A percentile compares a stretch with the other conserved stretches of the same genome.
phyloP scores from a whole-genome alignment of 2,888 invertebrate species.

The Cylloceria caligata region DNA sequence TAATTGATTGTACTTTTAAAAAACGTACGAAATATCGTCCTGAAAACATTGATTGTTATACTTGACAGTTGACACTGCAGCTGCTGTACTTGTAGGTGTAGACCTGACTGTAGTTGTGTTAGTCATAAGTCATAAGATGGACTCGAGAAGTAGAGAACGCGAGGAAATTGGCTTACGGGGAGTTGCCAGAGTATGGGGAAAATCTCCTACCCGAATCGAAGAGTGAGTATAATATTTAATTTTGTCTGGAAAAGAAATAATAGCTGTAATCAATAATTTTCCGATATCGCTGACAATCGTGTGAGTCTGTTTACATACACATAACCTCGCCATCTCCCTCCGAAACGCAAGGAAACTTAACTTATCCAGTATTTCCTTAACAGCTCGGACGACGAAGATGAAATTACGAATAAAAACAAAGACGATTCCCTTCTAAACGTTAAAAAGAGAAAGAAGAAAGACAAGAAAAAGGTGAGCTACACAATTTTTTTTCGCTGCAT shows the following conservation, averaged over 20 bases:
- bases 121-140: slow-evolving; percentile 83
- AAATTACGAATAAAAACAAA: slow-evolving; percentile 82
- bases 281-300: neutral
- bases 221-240: slow-evolving; percentile 86
- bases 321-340: slow-evolving; percentile 56
- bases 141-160: slow-evolving; percentile 89
- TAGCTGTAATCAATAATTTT: neutral
- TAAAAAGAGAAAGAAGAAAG: slow-evolving; percentile 84
- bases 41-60: slow-evolving; percentile 7
- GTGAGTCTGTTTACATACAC: slow-evolving; percentile 6
- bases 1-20: too few species aligned
- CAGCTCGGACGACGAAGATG: slow-evolving; percentile 83
- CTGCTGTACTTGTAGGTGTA: neutral
- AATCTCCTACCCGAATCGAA: slow-evolving; percentile 88
- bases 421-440: slow-evolving; percentile 85
- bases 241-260: slow-evolving; percentile 29
- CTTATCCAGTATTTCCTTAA: slow-evolving; percentile 25
- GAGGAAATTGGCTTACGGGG: slow-evolving; percentile 91
- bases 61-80: neutral
- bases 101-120: neutral
- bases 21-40: neutral
- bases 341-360: slow-evolving; percentile 9
- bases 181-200: slow-evolving; percentile 90
- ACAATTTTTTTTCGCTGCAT: neutral
- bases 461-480: slow-evolving; percentile 83